Conservation (phyloP, 2,113 vertebrate genomes). For the Eurypyga helias region DNA sequence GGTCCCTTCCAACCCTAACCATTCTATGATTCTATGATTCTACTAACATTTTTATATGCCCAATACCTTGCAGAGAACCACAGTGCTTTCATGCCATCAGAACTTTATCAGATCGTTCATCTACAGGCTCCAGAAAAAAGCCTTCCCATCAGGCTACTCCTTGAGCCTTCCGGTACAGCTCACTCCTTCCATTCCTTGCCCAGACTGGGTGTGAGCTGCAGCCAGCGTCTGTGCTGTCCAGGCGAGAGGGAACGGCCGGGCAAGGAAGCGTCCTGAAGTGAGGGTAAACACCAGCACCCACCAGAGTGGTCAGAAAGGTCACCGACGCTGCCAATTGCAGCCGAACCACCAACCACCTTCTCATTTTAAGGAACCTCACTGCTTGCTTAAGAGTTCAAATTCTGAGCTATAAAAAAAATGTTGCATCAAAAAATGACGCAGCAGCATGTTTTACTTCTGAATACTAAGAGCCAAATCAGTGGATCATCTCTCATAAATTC, state of each 20-base stretch:
- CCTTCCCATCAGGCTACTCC: background rate
- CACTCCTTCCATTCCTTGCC: background rate
- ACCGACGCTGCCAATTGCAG: background rate
- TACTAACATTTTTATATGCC: too few relatives aligned
- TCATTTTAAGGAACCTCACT: background rate
- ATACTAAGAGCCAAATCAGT: background rate
- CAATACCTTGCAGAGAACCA: background rate
- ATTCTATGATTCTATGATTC: too few relatives aligned
- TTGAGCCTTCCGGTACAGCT: background rate
- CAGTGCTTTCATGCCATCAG: background rate
- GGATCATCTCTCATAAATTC: background rate
- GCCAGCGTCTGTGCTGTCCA: background rate
- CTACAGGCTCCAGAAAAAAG: background rate
- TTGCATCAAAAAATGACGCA: background rate
- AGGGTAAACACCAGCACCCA: background rate
- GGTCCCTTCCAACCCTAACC: too few relatives aligned
- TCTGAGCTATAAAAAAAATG: background rate
- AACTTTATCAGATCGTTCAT: background rate
- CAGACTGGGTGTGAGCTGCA: background rate
- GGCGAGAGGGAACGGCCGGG: background rate
- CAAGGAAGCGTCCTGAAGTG: background rate
- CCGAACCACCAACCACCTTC: background rate
- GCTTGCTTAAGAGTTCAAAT: background rate
- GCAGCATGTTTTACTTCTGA: background rate
- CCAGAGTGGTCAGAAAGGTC: background rate